A percentile compares a stretch with the other conserved stretches of the same genome.
Conservation (phyloP, 2,113 vertebrate species). For the Azemiops feae region DNA sequence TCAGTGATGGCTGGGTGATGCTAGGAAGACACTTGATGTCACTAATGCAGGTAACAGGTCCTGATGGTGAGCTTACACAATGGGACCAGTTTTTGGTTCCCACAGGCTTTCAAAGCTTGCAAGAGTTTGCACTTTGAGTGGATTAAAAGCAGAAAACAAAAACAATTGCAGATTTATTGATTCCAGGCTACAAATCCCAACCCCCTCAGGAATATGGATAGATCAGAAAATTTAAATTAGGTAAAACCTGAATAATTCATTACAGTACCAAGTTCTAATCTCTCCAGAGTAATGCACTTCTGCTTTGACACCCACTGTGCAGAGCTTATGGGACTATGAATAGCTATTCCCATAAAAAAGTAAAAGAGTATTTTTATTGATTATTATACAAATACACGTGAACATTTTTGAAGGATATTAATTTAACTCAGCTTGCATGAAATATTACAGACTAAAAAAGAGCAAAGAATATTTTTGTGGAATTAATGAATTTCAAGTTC, state of each 20-base stretch:
- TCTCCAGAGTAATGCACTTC: neutral
- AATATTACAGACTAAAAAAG: neutral
- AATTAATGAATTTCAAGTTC: neutral
- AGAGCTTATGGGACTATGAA: neutral
- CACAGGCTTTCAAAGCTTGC: neutral
- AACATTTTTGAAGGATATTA: neutral
- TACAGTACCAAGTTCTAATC: neutral
- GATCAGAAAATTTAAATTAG: neutral
- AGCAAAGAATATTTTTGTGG: neutral
- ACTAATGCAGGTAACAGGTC: neutral
- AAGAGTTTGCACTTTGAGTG: neutral
- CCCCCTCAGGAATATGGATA: neutral
- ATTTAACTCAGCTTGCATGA: neutral
- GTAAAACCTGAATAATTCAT: neutral
- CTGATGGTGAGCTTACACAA: neutral
- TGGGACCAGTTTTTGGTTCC: neutral
- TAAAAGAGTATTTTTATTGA: neutral
- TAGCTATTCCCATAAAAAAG: neutral
- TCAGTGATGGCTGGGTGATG: neutral
- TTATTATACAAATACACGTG: neutral
- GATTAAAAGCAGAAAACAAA: neutral
- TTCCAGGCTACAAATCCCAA: neutral
- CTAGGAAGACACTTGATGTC: neutral
- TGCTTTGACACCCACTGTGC: neutral
- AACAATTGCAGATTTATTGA: neutral